Percentiles rank a stretch among this genome's conserved stretches.
phyloP scores from a whole-genome alignment of 35 echinoderm and acorn worm species.

The Eucidaris tribuloides region DNA sequence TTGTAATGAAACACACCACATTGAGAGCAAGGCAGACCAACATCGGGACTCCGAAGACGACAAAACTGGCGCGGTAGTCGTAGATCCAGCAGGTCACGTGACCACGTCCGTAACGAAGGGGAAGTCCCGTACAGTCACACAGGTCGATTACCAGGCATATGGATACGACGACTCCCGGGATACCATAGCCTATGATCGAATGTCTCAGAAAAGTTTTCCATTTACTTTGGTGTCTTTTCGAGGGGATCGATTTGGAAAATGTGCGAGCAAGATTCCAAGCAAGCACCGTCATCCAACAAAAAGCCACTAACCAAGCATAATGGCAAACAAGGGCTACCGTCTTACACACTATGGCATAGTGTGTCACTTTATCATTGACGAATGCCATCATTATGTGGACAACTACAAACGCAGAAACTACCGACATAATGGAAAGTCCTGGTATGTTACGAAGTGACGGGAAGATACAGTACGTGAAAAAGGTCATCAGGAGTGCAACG shows the following conservation, averaged over 20 bases:
- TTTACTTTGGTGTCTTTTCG: background rate
- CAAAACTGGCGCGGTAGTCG: background rate
- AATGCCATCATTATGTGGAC: background rate
- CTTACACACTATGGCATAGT: background rate
- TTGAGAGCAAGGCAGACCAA: constrained; percentile 24
- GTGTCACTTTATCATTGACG: background rate
- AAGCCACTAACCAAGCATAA: constrained; percentile 29
- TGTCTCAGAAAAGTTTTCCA: background rate
- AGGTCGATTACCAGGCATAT: constrained; percentile 29
- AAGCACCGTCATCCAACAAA: constrained; percentile 36
- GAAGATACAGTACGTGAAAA: background rate
- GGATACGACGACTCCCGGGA: constrained; percentile 1
- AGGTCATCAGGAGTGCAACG: background rate
- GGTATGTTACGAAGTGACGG: background rate
- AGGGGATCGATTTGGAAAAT: background rate
- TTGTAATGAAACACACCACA: background rate
- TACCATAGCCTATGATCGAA: constrained; percentile 22
- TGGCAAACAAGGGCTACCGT: constrained; percentile 28
- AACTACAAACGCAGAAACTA: background rate
- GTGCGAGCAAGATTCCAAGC: constrained; percentile 28
- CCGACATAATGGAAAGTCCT: background rate
- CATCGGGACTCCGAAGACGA: constrained; percentile 11
- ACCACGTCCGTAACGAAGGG: constrained; percentile 27
- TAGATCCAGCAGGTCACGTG: constrained; percentile 21
- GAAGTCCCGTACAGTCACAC: constrained; percentile 15